Conservation (phyloP, 2,888 invertebrate species). For the Ormyrus nitidulus region DNA sequence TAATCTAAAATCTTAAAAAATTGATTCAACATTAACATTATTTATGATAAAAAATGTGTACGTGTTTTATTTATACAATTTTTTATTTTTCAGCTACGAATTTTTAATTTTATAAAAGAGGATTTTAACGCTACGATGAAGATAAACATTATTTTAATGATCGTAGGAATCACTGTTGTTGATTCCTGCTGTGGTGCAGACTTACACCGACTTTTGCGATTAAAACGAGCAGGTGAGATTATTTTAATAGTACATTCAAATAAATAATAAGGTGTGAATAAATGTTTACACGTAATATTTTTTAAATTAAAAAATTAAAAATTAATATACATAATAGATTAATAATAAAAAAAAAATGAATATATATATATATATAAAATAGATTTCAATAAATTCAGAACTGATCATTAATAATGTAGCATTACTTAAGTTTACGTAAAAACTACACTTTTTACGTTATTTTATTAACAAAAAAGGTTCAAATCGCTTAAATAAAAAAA, state of each 20-base stretch:
- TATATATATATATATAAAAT: neutral
- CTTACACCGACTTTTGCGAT: slow-evolving; percentile 55
- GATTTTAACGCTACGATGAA: slow-evolving; percentile 47
- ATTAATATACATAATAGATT: neutral
- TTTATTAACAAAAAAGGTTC: neutral
- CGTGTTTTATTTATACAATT: neutral
- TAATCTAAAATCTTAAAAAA: too few relatives aligned
- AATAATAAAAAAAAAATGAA: neutral
- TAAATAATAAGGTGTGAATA: neutral
- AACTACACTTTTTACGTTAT: slow-evolving; percentile 7
- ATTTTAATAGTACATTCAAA: slow-evolving; percentile 11
- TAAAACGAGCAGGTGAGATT: slow-evolving; percentile 61
- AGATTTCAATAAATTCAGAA: neutral
- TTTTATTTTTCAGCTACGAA: slow-evolving; percentile 24
- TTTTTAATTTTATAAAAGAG: neutral
- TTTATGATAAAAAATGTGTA: too few relatives aligned
- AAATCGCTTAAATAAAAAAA: too few relatives aligned
- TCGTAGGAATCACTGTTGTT: slow-evolving; percentile 57
- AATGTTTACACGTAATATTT: neutral
- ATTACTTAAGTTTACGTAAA: too few relatives aligned
- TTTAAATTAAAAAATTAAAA: neutral
- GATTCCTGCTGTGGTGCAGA: slow-evolving; percentile 56
- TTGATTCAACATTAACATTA: too few relatives aligned
- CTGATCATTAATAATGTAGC: too few relatives aligned
- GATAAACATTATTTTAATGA: slow-evolving; percentile 37